These are phyloP conservation scores for Dicrurus megarhynchus DNA, from an alignment of 2,113 vertebrate species.

Conservation along the genomic window DNA sequence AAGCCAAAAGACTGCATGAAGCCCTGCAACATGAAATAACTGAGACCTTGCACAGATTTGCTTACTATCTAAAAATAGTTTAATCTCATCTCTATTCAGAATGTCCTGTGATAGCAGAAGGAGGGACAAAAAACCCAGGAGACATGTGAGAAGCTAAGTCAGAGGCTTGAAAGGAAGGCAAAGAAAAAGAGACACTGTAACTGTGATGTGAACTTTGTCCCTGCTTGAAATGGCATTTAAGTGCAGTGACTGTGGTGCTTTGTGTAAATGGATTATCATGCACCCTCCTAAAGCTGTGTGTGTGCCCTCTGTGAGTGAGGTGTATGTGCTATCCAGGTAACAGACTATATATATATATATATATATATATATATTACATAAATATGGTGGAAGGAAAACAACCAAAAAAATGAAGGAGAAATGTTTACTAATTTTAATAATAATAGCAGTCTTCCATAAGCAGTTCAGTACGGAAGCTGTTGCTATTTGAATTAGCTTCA, in stretches of 20 bases:
- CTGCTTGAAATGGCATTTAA: background rate
- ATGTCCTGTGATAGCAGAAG: background rate
- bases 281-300: background rate
- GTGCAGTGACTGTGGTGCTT: background rate
- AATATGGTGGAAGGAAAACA: background rate
- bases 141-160: background rate
- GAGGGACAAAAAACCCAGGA: background rate
- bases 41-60: background rate
- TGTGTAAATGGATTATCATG: background rate
- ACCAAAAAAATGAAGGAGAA: background rate
- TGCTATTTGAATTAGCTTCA: background rate
- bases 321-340: background rate
- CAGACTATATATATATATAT: too few species aligned
- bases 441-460: background rate
- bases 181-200: background rate
- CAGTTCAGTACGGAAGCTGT: background rate
- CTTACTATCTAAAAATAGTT: constrained; percentile 32
- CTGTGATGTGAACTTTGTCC: background rate
- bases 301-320: background rate
- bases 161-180: background rate
- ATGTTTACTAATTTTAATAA: background rate
- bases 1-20: background rate
- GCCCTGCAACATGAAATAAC: background rate
- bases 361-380: too few species aligned
- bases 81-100: constrained; percentile 8